Evolutionary conservation across 2,113 vertebrate species (phyloP), one percentile per base, ranked within the genome.

Genomic region (Alethe diademata): DNA sequence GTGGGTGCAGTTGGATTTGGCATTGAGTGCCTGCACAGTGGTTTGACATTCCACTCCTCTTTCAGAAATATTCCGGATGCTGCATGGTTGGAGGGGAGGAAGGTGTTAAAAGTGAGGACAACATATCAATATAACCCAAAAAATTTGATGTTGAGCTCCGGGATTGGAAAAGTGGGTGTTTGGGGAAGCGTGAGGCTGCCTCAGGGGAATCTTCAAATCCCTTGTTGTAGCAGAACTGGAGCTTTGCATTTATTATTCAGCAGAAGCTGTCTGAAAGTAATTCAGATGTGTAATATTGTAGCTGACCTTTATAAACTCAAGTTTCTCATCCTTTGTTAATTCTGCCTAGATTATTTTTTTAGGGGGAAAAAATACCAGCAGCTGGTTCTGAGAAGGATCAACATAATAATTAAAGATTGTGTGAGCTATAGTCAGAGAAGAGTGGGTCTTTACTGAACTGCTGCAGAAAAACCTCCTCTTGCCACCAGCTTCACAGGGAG

Each of bases 201-300:
- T 84, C 62, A 29, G 61, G 33, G 50, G 74, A 73, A 50, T 45
- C 58, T 71, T 87, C 19, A 43, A 6, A 33, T 89, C 53, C 42
- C 69, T 89, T 48, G 26, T 65, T 74, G 42, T 36, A 72, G 42
- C 73, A 95, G 91, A 78, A 54, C 12, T 51, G 38, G 50, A 17
- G 8, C 61, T 92, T 94, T 81, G 35, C 54, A 91, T 92, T 31
- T 87, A 3, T 95, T 92, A 92, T 54, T 95, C 89, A 87, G n/a
- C 40, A 91, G 73, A 78, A 93, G 20, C 60, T 87, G 47, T 93
- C 47, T 86, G 71, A 57, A 92, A 92, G 78, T 56, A 82, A 72
- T 90, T 90, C 45, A 65, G 8, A 64, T 33, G n/a, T 76, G 51
- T 82, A 76, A 74, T 82, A 91, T 75, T 78, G 50, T 78, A 78